A percentile compares a stretch with the other conserved stretches of the same genome.
Evolutionary conservation across 2,113 vertebrate genomes (phyloP).

Genomic region (Phylloscopus trochilus): DNA sequence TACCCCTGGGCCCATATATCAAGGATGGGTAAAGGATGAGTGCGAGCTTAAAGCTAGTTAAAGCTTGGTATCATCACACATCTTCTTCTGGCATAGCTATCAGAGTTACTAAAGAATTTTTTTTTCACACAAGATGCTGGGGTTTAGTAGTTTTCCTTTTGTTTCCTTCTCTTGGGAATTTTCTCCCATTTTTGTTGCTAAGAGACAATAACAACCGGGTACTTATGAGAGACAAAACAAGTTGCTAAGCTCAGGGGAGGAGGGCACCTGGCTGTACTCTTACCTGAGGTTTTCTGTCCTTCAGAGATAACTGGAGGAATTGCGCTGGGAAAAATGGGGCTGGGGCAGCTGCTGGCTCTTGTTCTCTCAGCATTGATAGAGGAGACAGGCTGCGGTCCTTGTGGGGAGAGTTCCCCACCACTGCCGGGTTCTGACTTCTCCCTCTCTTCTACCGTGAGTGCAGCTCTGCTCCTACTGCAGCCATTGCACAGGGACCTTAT

Average conservation of each 20-base stretch:
- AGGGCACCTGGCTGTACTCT: background rate
- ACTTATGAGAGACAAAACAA: background rate
- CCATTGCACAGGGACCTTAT: background rate
- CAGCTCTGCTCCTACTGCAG: background rate
- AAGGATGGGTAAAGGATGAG: background rate
- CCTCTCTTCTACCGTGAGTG: background rate
- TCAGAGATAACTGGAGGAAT: background rate
- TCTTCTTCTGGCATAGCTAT: background rate
- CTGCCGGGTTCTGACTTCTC: background rate
- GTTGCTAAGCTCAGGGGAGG: background rate
- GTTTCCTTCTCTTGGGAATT: background rate
- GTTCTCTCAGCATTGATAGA: fast-evolving
- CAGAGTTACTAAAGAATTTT: background rate
- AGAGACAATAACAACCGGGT: background rate
- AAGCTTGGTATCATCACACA: background rate
- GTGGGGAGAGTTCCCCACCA: background rate
- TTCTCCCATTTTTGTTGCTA: background rate
- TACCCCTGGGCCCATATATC: fast-evolving
- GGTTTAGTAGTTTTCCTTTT: background rate
- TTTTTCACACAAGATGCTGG: background rate
- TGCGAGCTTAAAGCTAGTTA: background rate
- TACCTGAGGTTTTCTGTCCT: background rate
- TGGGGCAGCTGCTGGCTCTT: background rate
- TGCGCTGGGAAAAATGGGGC: background rate
- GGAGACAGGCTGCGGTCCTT: background rate